phyloP scores from a whole-genome alignment of 1,140 invertebrate species.

The Pissodes strobi region DNA sequence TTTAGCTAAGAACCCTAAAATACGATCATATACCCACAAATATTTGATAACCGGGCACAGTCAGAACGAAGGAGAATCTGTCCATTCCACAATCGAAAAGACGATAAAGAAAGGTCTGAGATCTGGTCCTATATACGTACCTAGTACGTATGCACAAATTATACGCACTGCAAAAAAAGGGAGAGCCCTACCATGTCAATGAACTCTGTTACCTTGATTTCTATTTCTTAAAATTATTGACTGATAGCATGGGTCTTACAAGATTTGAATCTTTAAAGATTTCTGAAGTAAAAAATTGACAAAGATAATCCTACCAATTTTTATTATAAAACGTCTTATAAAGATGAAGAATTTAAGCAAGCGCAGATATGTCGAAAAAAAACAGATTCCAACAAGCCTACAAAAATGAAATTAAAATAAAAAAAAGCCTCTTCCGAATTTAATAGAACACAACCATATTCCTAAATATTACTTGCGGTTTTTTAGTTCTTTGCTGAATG shows the following conservation, averaged over 20 bases:
- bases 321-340: conserved; percentile 21
- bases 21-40: conserved; percentile 52
- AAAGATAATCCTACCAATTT: neutral
- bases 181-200: conserved; percentile 40
- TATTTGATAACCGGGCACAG: conserved; percentile 54
- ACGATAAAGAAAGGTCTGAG: conserved; percentile 44
- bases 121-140: conserved; percentile 46
- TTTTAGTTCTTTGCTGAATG: too few species aligned
- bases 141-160: too few species aligned
- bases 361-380: too few species aligned
- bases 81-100: conserved; percentile 53
- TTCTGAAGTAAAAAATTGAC: conserved; percentile 3
- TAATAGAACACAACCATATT: too few species aligned
- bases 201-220: conserved; percentile 33
- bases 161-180: conserved; percentile 46
- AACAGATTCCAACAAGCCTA: too few species aligned
- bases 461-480: too few species aligned
- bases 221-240: too few species aligned
- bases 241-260: neutral
- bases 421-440: too few species aligned
- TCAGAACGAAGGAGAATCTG: conserved; percentile 54
- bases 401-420: too few species aligned
- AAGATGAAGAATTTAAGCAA: conserved; percentile 11
- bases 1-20: conserved; percentile 40
- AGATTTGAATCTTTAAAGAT: neutral